Percentiles rank a stretch among this genome's conserved stretches.
These are phyloP conservation scores for Leucophenga maculata DNA, from an alignment of 2,888 invertebrate genomes.

Conservation along the genomic window DNA sequence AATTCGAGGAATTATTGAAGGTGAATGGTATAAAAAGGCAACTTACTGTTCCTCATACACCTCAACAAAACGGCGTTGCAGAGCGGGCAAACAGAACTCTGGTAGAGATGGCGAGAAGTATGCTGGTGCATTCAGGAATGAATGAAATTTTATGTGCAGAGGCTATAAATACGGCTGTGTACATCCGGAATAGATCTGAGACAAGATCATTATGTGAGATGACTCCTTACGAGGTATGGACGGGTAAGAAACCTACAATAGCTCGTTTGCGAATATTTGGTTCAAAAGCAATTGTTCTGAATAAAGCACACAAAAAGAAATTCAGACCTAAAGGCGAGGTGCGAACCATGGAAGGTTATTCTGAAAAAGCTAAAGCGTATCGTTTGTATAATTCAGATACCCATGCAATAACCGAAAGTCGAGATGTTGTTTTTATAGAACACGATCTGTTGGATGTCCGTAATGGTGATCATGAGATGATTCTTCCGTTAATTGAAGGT, in stretches of 20 bases:
- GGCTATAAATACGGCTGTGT: not conserved
- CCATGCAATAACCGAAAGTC: not conserved
- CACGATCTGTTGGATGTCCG: not conserved
- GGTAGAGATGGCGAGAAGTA: too few relatives aligned
- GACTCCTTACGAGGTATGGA: not conserved
- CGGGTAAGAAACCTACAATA: not conserved
- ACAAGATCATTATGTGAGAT: not conserved
- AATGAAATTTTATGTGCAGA: constrained; percentile 26
- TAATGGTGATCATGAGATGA: not conserved
- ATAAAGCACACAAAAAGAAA: not conserved
- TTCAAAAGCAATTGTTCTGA: not conserved
- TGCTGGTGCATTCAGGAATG: too few relatives aligned
- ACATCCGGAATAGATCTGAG: not conserved
- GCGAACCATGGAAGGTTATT: constrained; percentile 3
- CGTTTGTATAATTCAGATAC: not conserved
- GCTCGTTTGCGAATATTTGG: constrained; percentile 4
- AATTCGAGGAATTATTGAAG: too few relatives aligned
- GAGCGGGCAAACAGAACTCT: too few relatives aligned
- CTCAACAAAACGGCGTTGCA: too few relatives aligned
- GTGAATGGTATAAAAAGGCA: too few relatives aligned
- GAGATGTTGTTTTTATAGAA: constrained; percentile 12
- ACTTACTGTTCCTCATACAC: too few relatives aligned
- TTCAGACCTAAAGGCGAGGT: not conserved
- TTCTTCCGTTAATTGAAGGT: not conserved
- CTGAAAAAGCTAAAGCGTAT: constrained; percentile 4